Conservation (phyloP, 1,140 invertebrate species). For the Odontomachus brunneus region DNA sequence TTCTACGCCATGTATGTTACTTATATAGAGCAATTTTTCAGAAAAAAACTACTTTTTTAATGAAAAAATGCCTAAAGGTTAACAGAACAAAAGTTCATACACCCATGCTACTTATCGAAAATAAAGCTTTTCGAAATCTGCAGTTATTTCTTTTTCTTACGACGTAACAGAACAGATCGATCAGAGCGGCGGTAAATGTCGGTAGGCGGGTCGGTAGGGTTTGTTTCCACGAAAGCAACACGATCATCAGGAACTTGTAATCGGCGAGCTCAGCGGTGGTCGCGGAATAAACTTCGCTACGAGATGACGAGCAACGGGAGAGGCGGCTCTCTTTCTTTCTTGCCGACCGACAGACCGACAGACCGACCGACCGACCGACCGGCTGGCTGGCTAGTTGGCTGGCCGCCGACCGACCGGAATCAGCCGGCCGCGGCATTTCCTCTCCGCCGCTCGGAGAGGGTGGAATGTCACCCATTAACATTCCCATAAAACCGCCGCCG, state of each 20-base stretch:
- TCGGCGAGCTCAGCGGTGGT: constrained; percentile 56
- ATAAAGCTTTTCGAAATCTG: no score
- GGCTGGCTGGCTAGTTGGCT: no score
- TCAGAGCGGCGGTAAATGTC: constrained; percentile 24
- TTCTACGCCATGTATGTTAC: no score
- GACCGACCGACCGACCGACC: no score
- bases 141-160: background rate
- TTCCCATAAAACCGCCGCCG: constrained; percentile 80
- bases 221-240: constrained; percentile 45
- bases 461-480: constrained; percentile 82
- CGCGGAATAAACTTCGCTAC: constrained; percentile 74
- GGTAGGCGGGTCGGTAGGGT: constrained; percentile 18
- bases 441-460: constrained; percentile 62
- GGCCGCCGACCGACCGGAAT: background rate
- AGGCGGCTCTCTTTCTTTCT: constrained; percentile 25
- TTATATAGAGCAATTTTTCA: no score
- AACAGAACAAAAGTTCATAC: no score
- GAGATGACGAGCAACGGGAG: constrained; percentile 71
- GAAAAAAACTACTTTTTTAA: no score
- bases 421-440: constrained; percentile 34
- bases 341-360: no score
- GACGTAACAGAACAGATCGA: constrained; percentile 43
- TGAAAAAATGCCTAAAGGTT: no score
- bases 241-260: constrained; percentile 50
- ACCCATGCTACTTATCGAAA: no score